Conservation (phyloP, 2,888 invertebrate genomes). For the Zhuqinia jingwanae region DNA sequence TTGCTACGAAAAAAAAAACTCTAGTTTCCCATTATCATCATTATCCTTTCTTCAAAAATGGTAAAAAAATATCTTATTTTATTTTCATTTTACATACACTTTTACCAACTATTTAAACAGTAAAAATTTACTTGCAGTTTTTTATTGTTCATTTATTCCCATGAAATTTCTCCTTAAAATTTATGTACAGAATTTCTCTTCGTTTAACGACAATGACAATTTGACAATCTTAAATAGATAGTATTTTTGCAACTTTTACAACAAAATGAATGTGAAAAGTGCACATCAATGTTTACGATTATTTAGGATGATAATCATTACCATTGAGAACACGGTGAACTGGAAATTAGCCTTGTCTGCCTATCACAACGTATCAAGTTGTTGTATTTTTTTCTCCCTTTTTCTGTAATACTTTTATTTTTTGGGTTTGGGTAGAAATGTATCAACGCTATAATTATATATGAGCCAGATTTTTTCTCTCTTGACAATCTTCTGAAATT, state of each 20-base stretch:
- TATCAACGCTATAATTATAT: no score
- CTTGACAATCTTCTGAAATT: no score
- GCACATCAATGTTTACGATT: conserved; percentile 64
- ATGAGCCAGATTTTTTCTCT: no score
- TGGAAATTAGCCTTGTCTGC: conserved; percentile 24
- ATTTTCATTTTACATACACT: background rate
- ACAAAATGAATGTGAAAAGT: conserved; percentile 9
- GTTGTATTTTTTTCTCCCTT: no score
- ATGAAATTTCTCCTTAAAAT: background rate
- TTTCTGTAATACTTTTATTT: no score
- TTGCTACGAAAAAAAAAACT: conserved; percentile 48
- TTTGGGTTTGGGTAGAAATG: no score
- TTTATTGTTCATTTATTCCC: background rate
- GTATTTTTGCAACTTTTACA: conserved; percentile 1
- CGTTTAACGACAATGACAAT: background rate
- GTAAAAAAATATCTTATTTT: background rate
- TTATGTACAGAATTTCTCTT: background rate
- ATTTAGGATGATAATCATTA: conserved; percentile 42
- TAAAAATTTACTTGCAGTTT: no score
- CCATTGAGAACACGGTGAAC: conserved; percentile 11
- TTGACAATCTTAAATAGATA: background rate
- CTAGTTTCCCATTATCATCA: background rate
- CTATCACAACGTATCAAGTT: background rate
- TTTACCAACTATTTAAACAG: background rate
- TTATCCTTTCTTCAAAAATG: background rate